Conservation (phyloP, 2,797 vertebrate genomes). For the Apogon talboti region DNA sequence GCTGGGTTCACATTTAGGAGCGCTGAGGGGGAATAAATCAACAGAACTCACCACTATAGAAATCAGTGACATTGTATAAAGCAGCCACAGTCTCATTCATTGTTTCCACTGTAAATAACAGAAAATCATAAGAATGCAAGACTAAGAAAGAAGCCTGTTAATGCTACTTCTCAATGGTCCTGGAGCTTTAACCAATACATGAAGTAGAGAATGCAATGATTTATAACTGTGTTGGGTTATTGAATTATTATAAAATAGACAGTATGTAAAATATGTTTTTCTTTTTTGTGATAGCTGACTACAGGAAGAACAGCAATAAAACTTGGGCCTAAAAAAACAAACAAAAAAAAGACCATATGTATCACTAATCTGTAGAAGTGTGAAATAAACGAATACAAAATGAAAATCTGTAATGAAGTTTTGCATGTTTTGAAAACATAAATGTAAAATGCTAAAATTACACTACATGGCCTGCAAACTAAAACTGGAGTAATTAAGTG, state of each 20-base stretch:
- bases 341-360: not conserved
- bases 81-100: slow-evolving; percentile 97
- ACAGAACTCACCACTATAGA: slow-evolving; percentile 95
- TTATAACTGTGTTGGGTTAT: not conserved
- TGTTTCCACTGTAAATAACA: slow-evolving; percentile 95
- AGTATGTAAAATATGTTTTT: not conserved
- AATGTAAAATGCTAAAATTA: not conserved
- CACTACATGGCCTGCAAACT: not conserved
- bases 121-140: slow-evolving; percentile 80
- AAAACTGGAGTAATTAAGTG: not conserved
- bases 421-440: not conserved
- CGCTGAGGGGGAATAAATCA: slow-evolving; percentile 66
- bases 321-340: not conserved
- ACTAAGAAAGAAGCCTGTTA: slow-evolving; percentile 35
- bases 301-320: slow-evolving; percentile 5
- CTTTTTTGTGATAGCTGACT: too few species aligned
- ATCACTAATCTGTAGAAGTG: not conserved
- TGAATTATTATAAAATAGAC: not conserved
- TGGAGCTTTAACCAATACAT: slow-evolving; percentile 1
- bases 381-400: not conserved
- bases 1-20: slow-evolving; percentile 66
- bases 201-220: slow-evolving; percentile 4
- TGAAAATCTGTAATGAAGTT: not conserved
- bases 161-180: slow-evolving; percentile 6
- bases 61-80: slow-evolving; percentile 97